phyloP scores from a whole-genome alignment of 2,797 vertebrate species.

The Enteromius viviparus region DNA sequence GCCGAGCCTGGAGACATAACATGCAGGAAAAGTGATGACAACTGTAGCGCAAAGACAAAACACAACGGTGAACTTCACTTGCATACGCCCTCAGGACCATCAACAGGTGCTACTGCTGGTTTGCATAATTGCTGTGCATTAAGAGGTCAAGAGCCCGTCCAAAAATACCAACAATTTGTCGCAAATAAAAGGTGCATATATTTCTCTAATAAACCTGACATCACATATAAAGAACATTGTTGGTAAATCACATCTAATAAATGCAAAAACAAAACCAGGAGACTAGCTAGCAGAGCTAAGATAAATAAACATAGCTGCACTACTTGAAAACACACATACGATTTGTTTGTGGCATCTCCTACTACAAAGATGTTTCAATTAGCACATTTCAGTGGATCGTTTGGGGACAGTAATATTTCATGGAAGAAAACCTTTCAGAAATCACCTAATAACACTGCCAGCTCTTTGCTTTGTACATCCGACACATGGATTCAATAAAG shows the following conservation, averaged over 20 bases:
- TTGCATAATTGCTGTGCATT: background rate
- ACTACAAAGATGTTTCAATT: background rate
- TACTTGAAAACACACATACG: background rate
- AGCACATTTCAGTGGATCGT: background rate
- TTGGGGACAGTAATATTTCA: background rate
- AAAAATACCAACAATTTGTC: constrained; percentile 6
- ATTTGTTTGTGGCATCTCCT: background rate
- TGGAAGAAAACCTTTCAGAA: background rate
- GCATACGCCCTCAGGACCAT: constrained; percentile 1
- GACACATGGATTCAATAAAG: constrained; percentile 63
- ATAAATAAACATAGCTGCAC: constrained; percentile 1
- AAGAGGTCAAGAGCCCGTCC: background rate
- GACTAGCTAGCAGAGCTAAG: background rate
- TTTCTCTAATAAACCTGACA: background rate
- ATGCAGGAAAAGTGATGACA: constrained; percentile 39
- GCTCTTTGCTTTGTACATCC: constrained; percentile 26
- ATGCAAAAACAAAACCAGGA: background rate
- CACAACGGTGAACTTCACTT: constrained; percentile 19
- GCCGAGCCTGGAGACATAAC: constrained; percentile 43
- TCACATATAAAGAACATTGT: background rate
- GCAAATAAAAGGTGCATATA: background rate
- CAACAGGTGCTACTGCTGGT: constrained; percentile 24
- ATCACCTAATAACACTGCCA: constrained; percentile 30
- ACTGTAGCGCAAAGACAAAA: constrained; percentile 50
- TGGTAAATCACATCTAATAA: background rate